Evolutionary conservation across 92 coral and sea anemone species (phyloP), one percentile per base, ranked within the genome.

Genomic region (Epizoanthus illoricatus): DNA sequence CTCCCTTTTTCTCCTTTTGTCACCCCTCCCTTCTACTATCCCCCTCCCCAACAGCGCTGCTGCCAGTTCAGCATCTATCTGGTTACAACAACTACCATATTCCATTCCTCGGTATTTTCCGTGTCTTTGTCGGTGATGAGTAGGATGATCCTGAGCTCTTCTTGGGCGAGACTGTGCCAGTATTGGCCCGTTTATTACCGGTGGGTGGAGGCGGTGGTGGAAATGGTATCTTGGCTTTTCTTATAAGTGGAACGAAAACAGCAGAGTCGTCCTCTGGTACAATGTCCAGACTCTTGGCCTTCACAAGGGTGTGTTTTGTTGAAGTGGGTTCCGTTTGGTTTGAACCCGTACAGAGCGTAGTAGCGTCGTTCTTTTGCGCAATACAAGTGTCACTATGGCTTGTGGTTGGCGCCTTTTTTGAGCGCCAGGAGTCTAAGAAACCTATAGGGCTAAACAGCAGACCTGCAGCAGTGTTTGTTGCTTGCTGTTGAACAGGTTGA

Each of bases 361-460:
- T 49, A 24, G 23, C 49, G 21, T 73, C 83, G 23, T 71, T 66
- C 56, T 15, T 73, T 61, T 36, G 57, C 7, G 57, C 68, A 65
- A 62, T 68, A 18, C 33, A 75, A 7, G 78, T 87, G 65, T 92
- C 87, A 28, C 87, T 87, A 18, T 65, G 87, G 70, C 86, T 79
- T 5, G 75, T 28, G 4, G 88, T 76, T 15, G 70, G 68, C 41
- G 89, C 58, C 42, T 79, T 85, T 66, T 55, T 65, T 19, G 81
- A 49, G 60, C 69, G 76, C 84, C 87, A 81, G 4, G 86, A 76
- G 69, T 92, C 87, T 42, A 87, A 76, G 56, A 90, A 66, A 4
- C 95, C 97, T 73, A 86, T 89, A 36, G 97, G 85, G 65, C 79
- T 89, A 86, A 95, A 95, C 60, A 95, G 91, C 16, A 95, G 90